phyloP scores from a whole-genome alignment of 2,797 vertebrate species.

The Tapera naevia region DNA sequence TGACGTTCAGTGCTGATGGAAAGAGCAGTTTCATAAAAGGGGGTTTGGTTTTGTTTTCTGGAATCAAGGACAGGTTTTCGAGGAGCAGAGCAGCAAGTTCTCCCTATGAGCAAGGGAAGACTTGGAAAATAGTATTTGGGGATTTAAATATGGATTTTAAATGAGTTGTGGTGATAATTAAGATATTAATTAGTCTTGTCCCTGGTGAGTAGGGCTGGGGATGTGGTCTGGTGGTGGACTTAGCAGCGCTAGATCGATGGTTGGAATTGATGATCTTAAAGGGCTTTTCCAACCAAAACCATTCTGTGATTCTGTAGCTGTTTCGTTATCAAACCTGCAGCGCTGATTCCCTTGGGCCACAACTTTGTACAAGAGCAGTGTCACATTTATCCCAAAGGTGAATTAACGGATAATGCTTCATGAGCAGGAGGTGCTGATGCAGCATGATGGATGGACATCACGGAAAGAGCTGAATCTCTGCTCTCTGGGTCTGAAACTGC shows the following conservation, averaged over 20 bases:
- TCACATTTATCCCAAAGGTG: neutral
- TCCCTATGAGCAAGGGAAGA: neutral
- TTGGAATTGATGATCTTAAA: too few relatives aligned
- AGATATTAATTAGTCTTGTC: neutral
- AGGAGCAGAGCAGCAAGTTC: neutral
- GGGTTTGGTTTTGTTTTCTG: neutral
- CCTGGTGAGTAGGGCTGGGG: neutral
- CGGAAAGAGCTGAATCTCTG: neutral
- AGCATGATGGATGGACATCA: accelerated
- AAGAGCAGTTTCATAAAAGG: accelerated
- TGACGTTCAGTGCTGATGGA: neutral
- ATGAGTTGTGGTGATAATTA: neutral
- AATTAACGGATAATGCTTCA: neutral
- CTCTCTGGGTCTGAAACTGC: accelerated
- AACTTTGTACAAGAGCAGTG: neutral
- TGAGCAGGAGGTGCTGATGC: accelerated
- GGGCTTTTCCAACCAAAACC: too few relatives aligned
- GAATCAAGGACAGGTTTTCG: neutral
- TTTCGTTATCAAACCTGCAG: neutral
- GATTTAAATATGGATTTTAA: neutral
- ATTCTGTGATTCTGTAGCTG: too few relatives aligned
- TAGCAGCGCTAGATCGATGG: too few relatives aligned
- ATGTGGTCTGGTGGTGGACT: too few relatives aligned
- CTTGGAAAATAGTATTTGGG: neutral
- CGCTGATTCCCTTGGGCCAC: neutral